Evolutionary conservation across 2,113 vertebrate genomes (phyloP).

Genomic region (Leucoraja erinaceus): DNA sequence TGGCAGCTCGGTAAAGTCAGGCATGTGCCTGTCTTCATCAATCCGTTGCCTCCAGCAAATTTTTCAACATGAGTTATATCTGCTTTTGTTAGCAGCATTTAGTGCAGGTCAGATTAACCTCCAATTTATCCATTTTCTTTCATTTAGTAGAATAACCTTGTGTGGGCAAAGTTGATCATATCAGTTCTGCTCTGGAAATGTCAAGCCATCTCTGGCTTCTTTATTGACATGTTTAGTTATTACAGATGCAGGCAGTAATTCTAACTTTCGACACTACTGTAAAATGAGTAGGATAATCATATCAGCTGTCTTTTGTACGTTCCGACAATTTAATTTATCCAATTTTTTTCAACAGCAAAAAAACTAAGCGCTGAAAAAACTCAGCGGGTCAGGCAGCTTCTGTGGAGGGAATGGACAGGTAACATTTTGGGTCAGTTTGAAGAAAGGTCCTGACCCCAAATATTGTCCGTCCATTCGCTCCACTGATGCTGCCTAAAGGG

Average conservation of each 20-base stretch:
- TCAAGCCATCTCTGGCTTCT: background rate
- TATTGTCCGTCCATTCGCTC: too few relatives aligned
- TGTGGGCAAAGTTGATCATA: background rate
- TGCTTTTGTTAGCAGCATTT: background rate
- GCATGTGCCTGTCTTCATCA: background rate
- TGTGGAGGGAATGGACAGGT: too few relatives aligned
- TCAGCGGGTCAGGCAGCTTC: too few relatives aligned
- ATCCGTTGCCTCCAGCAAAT: background rate
- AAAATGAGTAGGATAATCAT: background rate
- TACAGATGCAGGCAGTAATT: background rate
- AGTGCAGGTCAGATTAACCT: constrained; percentile 12
- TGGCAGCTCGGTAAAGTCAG: background rate
- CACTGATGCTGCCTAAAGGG: too few relatives aligned
- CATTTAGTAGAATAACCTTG: background rate
- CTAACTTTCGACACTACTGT: background rate
- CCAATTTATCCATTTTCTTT: background rate
- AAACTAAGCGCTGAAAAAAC: too few relatives aligned
- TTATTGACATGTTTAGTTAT: background rate
- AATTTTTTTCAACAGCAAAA: too few relatives aligned
- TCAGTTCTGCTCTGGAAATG: too few relatives aligned
- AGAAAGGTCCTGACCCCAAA: too few relatives aligned
- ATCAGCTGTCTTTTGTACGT: background rate
- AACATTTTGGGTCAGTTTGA: too few relatives aligned
- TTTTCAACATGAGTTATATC: background rate
- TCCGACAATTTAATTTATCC: background rate